Conservation (phyloP, 1,140 invertebrate genomes). For the Subanguina moxae region DNA sequence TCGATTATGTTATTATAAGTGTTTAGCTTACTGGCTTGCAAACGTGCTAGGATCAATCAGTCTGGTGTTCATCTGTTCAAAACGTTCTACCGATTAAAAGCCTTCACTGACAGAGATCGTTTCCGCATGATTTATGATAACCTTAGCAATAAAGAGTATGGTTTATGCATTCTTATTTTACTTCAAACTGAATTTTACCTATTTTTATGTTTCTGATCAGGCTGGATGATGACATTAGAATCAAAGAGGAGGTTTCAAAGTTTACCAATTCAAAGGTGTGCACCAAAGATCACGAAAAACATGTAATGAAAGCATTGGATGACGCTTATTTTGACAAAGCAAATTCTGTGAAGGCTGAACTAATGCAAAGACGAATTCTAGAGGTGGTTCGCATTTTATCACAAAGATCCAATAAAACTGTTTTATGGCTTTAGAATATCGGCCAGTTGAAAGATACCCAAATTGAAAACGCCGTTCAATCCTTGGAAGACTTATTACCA, state of each 20-base stretch:
- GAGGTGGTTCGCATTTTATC: background rate
- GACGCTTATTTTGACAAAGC: background rate
- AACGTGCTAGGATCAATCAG: background rate
- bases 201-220: background rate
- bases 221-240: slow-evolving; percentile 4
- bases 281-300: slow-evolving; percentile 4
- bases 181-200: background rate
- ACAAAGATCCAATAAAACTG: background rate
- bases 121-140: slow-evolving; percentile 5
- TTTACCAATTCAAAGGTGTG: background rate
- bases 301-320: background rate
- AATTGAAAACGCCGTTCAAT: background rate
- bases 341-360: background rate
- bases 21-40: slow-evolving; percentile 2
- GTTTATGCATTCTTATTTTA: background rate
- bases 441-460: background rate
- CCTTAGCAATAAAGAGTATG: slow-evolving; percentile 2
- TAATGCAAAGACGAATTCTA: slow-evolving; percentile 1
- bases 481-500: slow-evolving; percentile 6
- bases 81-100: background rate
- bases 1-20: background rate
- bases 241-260: background rate
- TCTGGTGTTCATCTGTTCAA: slow-evolving; percentile 5
- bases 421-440: background rate
- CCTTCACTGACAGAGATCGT: background rate